These are phyloP conservation scores for Falco cherrug DNA, from an alignment of 2,797 vertebrate species.

Conservation along the genomic window DNA sequence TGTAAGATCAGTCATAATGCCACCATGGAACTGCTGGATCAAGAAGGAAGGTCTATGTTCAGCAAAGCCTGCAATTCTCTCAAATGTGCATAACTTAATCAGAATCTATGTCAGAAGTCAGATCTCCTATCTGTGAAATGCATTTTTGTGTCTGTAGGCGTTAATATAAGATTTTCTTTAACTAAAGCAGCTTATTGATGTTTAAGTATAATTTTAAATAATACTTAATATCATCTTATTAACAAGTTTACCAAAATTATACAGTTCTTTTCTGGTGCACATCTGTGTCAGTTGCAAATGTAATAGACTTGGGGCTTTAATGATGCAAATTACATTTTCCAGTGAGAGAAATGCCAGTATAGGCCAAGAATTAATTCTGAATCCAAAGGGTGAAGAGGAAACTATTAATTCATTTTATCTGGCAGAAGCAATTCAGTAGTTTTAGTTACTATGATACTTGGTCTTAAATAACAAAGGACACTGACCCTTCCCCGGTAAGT, in stretches of 20 bases:
- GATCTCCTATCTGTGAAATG: not conserved
- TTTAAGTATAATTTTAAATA: slow-evolving; percentile 23
- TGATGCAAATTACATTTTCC: slow-evolving; percentile 40
- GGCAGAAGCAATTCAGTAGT: not conserved
- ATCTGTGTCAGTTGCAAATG: slow-evolving; percentile 15
- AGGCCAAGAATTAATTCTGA: slow-evolving; percentile 31
- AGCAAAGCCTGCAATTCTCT: not conserved
- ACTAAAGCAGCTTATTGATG: not conserved
- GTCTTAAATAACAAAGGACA: not conserved
- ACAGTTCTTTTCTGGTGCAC: not conserved
- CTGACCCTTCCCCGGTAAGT: not conserved
- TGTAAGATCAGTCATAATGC: not conserved
- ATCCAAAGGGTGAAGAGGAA: not conserved
- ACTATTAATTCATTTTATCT: slow-evolving; percentile 8
- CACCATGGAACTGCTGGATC: not conserved
- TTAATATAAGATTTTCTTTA: not conserved
- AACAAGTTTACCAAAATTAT: not conserved
- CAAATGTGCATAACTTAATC: not conserved
- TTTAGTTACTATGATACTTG: not conserved
- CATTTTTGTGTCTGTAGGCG: not conserved
- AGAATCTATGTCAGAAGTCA: not conserved
- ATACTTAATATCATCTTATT: not conserved
- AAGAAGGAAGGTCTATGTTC: not conserved
- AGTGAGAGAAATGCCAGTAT: slow-evolving; percentile 22
- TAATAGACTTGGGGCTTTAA: slow-evolving; percentile 26